Evolutionary conservation across 2,113 vertebrate species (phyloP), one percentile per base, ranked within the genome.

Genomic region (Indicator indicator): DNA sequence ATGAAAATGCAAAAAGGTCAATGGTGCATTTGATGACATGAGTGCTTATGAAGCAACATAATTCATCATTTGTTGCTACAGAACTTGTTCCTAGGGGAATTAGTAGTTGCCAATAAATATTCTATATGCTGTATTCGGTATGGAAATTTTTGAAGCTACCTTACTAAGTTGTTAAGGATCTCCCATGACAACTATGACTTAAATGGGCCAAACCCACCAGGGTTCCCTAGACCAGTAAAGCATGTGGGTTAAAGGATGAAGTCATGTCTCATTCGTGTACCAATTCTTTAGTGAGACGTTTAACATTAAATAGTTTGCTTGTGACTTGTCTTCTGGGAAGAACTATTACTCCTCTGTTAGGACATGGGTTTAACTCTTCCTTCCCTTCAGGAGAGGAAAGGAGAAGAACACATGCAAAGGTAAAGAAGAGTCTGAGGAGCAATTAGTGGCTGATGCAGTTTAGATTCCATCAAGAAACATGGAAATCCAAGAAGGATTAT

Each of bases 1-100:
- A 44, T 84, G 96, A 97, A 97, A 97, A 97, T 92, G 91, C 96
- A 96, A 96, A 97, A 96, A 96, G 93, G 96, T 97, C 96, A 97
- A 59, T 92, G 91, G 92, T 96, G 93, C 93, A 80, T 94, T 95
- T 97, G 95, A 97, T 94, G 95, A 97, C 94, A 95, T 96, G 94
- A 92, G 70, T 77, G 86, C 86, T 96, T 97, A 93, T 89, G 90
- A 96, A 97, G 93, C 94, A 90, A 94, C 84, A 95, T 96, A 97
- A 97, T 97, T 97, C 92, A 97, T 97, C 96, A 97, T 97, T 97
- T 97, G 94, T 97, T 95, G 84, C 94, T 92, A 92, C 79, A 89
- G 86, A 96, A 87, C 83, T 94, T 68, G 14, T 82, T 96, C 96
- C 94, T 95, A 56, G 6, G 73, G 86, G 95, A 79, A 94, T 96